These are phyloP conservation scores for Leucophora obtusa DNA, from an alignment of 2,888 invertebrate genomes.

Conservation along the genomic window DNA sequence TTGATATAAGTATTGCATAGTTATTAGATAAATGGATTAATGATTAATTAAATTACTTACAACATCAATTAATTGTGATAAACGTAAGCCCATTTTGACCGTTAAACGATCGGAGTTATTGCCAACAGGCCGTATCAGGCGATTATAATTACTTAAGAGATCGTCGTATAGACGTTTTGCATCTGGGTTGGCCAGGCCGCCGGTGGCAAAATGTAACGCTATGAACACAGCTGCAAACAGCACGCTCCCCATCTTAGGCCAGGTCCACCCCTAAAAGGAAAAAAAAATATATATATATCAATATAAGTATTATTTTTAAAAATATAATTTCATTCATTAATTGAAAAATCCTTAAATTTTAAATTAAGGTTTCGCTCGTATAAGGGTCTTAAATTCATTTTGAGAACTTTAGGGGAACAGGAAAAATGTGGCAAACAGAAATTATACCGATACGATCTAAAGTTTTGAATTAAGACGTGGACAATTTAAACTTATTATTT, in stretches of 20 bases:
- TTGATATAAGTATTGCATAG: neutral
- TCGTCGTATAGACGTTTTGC: slow-evolving; percentile 97
- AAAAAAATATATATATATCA: too few species aligned
- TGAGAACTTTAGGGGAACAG: too few species aligned
- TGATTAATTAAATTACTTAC: slow-evolving; percentile 83
- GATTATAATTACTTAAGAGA: slow-evolving; percentile 95
- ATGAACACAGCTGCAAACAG: slow-evolving; percentile 85
- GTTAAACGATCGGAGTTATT: slow-evolving; percentile 96
- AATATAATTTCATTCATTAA: too few species aligned
- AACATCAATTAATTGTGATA: slow-evolving; percentile 95
- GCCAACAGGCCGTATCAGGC: slow-evolving; percentile 95
- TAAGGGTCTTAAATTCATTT: too few species aligned
- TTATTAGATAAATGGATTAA: neutral
- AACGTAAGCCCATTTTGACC: slow-evolving; percentile 94
- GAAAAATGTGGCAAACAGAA: too few species aligned
- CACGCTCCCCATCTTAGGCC: slow-evolving; percentile 91
- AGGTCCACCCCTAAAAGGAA: slow-evolving; percentile 86
- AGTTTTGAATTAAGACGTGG: too few species aligned
- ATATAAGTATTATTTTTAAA: too few species aligned
- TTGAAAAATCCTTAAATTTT: too few species aligned
- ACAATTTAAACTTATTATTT: too few species aligned
- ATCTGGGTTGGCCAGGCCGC: slow-evolving; percentile 92
- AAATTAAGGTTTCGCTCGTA: too few species aligned
- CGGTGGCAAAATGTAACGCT: slow-evolving; percentile 87
- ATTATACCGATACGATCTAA: too few species aligned